phyloP scores from a whole-genome alignment of 23 tunicate genomes.

The Ciona savignyi region DNA sequence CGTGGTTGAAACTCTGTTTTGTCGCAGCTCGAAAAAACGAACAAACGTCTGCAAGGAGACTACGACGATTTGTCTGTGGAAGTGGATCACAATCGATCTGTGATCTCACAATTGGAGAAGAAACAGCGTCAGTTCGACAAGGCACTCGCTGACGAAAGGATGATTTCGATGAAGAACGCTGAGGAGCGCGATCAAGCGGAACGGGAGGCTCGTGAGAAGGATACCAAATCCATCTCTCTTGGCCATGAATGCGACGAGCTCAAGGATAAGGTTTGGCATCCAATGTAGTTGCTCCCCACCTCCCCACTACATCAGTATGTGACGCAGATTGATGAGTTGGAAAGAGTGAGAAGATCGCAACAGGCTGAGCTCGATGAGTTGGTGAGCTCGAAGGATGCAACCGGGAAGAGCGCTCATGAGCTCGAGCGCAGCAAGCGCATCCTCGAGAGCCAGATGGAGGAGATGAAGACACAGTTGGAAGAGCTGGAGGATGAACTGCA shows the following conservation, averaged over 20 bases:
- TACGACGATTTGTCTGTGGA: constrained; percentile 79
- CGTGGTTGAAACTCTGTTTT: too few species aligned
- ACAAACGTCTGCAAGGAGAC: constrained; percentile 88
- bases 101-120: constrained; percentile 75
- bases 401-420: constrained; percentile 92
- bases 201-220: constrained; percentile 78
- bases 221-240: constrained; percentile 76
- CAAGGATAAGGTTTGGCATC: constrained; percentile 59
- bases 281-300: too few species aligned
- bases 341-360: constrained; percentile 56
- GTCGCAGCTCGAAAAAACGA: constrained; percentile 80
- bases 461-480: constrained; percentile 84
- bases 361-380: constrained; percentile 90
- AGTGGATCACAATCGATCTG: constrained; percentile 63
- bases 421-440: constrained; percentile 71
- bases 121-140: constrained; percentile 99
- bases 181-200: constrained; percentile 94
- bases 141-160: constrained; percentile 81
- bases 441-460: constrained; percentile 83
- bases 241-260: constrained; percentile 70
- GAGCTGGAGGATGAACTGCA: constrained; percentile 97
- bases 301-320: too few species aligned
- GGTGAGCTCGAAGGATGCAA: constrained; percentile 79
- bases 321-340: constrained; percentile 91
- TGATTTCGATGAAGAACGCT: constrained; percentile 71